phyloP scores from a whole-genome alignment of 2,797 vertebrate genomes.

The Aplochiton taeniatus region DNA sequence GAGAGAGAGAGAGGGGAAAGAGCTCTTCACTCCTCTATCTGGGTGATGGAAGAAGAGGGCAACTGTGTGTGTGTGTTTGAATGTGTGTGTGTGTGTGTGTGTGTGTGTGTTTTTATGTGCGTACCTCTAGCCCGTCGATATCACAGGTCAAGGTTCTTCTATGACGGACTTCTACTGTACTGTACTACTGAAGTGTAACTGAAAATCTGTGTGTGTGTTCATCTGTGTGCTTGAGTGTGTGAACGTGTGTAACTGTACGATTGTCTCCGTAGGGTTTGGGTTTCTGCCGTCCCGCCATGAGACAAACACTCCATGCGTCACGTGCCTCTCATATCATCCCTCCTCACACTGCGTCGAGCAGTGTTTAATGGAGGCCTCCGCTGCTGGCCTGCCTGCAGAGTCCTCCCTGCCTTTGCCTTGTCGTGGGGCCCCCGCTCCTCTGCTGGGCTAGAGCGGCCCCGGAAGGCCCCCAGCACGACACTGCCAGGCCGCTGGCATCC shows the following conservation, averaged over 20 bases:
- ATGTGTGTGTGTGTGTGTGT: background rate
- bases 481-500: slow-evolving; percentile 61
- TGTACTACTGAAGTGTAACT: slow-evolving; percentile 1
- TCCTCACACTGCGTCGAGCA: no score
- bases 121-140: slow-evolving; percentile 61
- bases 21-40: slow-evolving; percentile 70
- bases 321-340: no score
- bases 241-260: slow-evolving; percentile 22
- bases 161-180: slow-evolving; percentile 59
- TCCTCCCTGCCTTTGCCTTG: no score
- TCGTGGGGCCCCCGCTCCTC: slow-evolving; percentile 15
- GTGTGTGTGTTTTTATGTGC: slow-evolving; percentile 9
- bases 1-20: slow-evolving; percentile 63
- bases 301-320: no score
- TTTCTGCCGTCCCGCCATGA: no score
- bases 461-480: slow-evolving; percentile 64
- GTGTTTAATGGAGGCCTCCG: no score
- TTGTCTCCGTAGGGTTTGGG: no score
- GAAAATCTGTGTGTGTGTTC: slow-evolving; percentile 25
- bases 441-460: slow-evolving; percentile 58
- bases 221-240: slow-evolving; percentile 22
- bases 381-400: no score
- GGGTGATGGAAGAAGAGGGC: slow-evolving; percentile 68
- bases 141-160: slow-evolving; percentile 59
- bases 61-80: slow-evolving; percentile 41